A percentile compares a stretch with the other conserved stretches of the same genome.
These are phyloP conservation scores for Physella acuta DNA, from an alignment of 1,140 invertebrate genomes.

Conservation along the genomic window DNA sequence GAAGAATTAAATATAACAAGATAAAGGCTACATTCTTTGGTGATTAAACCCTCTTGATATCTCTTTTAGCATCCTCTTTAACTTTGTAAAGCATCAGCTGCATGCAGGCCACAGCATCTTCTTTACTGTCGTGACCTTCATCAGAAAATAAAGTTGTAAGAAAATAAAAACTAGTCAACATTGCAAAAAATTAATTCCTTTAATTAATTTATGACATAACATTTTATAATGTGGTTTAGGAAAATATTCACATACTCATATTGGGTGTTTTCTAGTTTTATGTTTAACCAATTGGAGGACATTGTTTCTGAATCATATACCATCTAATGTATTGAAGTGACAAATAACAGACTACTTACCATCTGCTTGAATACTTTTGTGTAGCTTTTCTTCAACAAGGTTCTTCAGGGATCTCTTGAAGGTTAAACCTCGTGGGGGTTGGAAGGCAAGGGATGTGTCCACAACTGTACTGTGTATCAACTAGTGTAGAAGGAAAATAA, in stretches of 20 bases:
- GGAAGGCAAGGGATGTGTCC: conserved; percentile 94
- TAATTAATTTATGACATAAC: neutral
- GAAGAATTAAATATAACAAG: too few relatives aligned
- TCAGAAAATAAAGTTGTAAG: too few relatives aligned
- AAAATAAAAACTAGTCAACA: too few relatives aligned
- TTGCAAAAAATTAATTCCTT: neutral
- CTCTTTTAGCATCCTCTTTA: conserved; percentile 51
- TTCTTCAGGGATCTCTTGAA: conserved; percentile 87
- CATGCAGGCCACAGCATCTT: conserved; percentile 84
- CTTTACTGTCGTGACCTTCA: conserved; percentile 83
- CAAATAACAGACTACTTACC: conserved; percentile 59
- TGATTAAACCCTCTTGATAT: neutral
- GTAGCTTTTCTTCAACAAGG: conserved; percentile 83
- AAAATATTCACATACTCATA: too few relatives aligned
- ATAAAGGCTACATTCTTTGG: too few relatives aligned
- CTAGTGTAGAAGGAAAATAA: too few relatives aligned
- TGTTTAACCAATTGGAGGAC: too few relatives aligned
- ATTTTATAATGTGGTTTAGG: too few relatives aligned
- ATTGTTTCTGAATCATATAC: too few relatives aligned
- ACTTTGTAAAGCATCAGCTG: conserved; percentile 80
- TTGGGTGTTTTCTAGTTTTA: too few relatives aligned
- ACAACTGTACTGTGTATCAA: conserved; percentile 87
- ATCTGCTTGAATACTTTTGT: conserved; percentile 92
- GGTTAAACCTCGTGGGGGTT: conserved; percentile 88
- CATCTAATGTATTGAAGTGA: too few relatives aligned